These are phyloP conservation scores for Heliocidaris tuberculata DNA, from an alignment of 35 echinoderm and acorn worm genomes.

Conservation along the genomic window DNA sequence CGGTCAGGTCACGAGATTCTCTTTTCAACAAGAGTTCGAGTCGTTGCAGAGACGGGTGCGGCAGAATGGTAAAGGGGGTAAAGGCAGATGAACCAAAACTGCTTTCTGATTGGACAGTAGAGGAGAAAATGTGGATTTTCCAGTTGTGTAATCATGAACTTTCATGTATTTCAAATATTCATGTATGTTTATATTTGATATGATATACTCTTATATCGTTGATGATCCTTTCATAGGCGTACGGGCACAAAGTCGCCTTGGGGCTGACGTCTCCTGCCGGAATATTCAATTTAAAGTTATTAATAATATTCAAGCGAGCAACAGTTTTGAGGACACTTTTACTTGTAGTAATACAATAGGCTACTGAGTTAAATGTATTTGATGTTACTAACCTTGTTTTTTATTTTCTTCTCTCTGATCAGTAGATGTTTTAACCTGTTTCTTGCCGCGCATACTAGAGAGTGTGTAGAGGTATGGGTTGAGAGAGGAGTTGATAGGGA, in stretches of 20 bases:
- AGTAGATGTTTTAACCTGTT: background rate
- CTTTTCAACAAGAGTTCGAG: background rate
- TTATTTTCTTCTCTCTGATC: background rate
- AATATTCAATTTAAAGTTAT: too few species aligned
- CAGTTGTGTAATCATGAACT: too few species aligned
- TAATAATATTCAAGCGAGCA: background rate
- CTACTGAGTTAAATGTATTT: too few species aligned
- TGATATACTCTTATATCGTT: too few species aligned
- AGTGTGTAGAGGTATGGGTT: conserved; percentile 75
- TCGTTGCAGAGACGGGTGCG: background rate
- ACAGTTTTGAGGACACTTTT: background rate
- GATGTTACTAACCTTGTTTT: background rate
- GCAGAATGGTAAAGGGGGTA: background rate
- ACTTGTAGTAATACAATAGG: too few species aligned
- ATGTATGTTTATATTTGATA: too few species aligned
- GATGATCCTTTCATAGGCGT: too few species aligned
- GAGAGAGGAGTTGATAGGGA: conserved; percentile 65
- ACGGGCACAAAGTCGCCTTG: too few species aligned
- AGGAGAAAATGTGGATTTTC: too few species aligned
- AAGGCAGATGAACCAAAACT: background rate
- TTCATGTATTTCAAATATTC: background rate
- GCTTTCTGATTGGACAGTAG: too few species aligned
- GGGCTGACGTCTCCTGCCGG: too few species aligned
- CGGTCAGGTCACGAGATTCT: background rate
- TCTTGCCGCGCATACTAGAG: background rate